Conservation (phyloP, 2,888 invertebrate genomes). For the Caenorhabditis panamensis region DNA sequence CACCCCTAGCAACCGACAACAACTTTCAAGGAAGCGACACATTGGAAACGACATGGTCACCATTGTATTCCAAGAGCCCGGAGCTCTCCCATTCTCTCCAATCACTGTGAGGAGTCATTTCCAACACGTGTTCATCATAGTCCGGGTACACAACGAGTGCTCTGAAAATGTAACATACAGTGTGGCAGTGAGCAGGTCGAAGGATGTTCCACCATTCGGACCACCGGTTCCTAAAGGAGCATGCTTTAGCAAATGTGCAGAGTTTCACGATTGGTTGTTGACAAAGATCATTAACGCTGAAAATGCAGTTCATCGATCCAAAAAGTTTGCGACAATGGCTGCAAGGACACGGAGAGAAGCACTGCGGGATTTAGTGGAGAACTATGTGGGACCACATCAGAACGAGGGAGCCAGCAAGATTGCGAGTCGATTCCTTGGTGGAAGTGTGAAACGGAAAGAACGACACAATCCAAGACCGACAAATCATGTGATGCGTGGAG, state of each 20-base stretch:
- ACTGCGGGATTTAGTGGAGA: constrained; percentile 87
- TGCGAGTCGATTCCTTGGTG: constrained; percentile 79
- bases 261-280: constrained; percentile 94
- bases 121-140: constrained; percentile 96
- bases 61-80: constrained; percentile 88
- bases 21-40: constrained; percentile 93
- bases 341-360: constrained; percentile 95
- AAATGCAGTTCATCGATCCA: constrained; percentile 95
- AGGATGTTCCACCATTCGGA: constrained; percentile 95
- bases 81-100: constrained; percentile 91
- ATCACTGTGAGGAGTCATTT: constrained; percentile 95
- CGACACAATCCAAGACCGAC: constrained; percentile 87
- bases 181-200: constrained; percentile 87
- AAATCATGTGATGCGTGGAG: constrained; percentile 81
- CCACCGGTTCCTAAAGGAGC: constrained; percentile 93
- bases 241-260: constrained; percentile 90
- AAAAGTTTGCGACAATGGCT: constrained; percentile 97
- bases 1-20: constrained; percentile 95
- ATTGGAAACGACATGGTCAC: constrained; percentile 99
- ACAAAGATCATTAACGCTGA: constrained; percentile 97
- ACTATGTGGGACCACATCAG: constrained; percentile 79
- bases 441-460: constrained; percentile 85
- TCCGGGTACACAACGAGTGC: constrained; percentile 91
- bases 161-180: constrained; percentile 91
- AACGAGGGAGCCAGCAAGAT: constrained; percentile 80